These are phyloP conservation scores for Microhierax caerulescens DNA, from an alignment of 2,797 vertebrate genomes.

Conservation along the genomic window DNA sequence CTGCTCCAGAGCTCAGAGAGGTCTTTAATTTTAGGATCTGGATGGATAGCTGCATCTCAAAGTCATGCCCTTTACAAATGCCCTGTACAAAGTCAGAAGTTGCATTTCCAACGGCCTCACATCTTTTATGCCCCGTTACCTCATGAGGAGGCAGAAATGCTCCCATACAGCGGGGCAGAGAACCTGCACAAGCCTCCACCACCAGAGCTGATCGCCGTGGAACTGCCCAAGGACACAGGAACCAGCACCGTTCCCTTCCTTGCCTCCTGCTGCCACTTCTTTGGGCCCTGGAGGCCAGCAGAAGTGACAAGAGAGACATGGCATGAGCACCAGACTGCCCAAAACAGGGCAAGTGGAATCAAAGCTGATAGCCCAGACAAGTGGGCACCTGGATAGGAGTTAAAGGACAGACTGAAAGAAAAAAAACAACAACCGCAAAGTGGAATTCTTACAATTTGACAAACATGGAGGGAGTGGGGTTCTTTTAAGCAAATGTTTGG, in stretches of 20 bases:
- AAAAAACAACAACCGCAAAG: slow-evolving; percentile 33
- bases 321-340: neutral
- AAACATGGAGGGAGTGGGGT: slow-evolving; percentile 72
- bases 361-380: slow-evolving; percentile 55
- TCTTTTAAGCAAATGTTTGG: slow-evolving; percentile 82
- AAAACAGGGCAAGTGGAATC: slow-evolving; percentile 37
- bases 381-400: slow-evolving; percentile 51
- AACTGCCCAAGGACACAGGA: neutral
- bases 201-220: neutral
- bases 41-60: neutral
- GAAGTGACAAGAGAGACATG: slow-evolving; percentile 46
- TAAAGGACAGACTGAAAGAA: slow-evolving; percentile 71
- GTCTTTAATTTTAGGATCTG: neutral
- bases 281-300: neutral
- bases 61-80: neutral
- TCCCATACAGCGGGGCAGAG: neutral
- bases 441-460: slow-evolving; percentile 74
- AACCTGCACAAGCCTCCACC: neutral
- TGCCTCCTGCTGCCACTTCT: neutral
- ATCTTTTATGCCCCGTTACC: neutral
- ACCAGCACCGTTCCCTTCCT: neutral
- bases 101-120: neutral
- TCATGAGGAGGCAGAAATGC: neutral
- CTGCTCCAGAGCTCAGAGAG: neutral
- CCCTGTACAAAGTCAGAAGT: neutral